A percentile compares a stretch with the other conserved stretches of the same genome.
phyloP scores from a whole-genome alignment of 2,113 vertebrate species.

The Pelmatolapia mariae region DNA sequence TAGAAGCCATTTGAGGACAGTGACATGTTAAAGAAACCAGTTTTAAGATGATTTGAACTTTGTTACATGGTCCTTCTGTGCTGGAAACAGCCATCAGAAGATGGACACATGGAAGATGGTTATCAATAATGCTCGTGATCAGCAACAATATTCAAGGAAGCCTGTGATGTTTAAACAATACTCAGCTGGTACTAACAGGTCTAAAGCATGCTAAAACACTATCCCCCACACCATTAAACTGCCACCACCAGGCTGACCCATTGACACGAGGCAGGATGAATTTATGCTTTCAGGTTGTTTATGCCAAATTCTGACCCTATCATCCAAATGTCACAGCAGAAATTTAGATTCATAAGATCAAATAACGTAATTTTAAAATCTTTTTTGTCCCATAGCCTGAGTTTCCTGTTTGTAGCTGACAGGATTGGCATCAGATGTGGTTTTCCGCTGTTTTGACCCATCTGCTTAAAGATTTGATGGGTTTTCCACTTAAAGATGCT shows the following conservation, averaged over 20 bases:
- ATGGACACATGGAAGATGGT: background rate
- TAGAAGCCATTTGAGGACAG: background rate
- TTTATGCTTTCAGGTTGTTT: background rate
- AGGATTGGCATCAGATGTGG: background rate
- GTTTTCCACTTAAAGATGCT: background rate
- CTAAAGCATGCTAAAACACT: background rate
- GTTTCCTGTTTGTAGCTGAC: background rate
- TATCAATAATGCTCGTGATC: background rate
- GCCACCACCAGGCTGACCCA: background rate
- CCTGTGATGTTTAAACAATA: background rate
- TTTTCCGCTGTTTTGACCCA: background rate
- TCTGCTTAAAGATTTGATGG: background rate
- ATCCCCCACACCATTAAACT: background rate
- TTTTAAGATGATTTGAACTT: background rate
- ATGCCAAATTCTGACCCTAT: background rate
- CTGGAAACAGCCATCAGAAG: background rate
- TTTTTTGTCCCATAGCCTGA: background rate
- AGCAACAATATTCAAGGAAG: background rate
- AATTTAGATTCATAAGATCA: background rate
- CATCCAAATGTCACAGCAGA: background rate
- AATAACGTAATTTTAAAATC: background rate
- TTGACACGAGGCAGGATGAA: background rate
- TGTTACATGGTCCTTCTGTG: background rate
- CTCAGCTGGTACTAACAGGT: background rate
- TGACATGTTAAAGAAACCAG: background rate